These are phyloP conservation scores for Morbakka virulenta DNA, from an alignment of 30 jellyfish, hydroid and myxozoan species.

Conservation along the genomic window DNA sequence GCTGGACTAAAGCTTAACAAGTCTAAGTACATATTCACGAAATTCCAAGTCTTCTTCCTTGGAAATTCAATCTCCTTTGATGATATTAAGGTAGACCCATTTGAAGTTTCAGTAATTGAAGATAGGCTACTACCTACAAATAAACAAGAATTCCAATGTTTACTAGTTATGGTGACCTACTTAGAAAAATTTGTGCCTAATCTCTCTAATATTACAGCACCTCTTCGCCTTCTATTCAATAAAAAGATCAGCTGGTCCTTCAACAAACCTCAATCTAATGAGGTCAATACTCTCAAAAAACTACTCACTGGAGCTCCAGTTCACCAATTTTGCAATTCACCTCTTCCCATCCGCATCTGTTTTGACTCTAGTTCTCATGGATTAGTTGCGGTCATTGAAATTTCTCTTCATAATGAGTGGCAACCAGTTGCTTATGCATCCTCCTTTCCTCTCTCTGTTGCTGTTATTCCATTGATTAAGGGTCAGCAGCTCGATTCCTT, in stretches of 20 bases:
- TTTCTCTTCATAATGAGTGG: background rate
- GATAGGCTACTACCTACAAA: too few species aligned
- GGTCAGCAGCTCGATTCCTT: too few species aligned
- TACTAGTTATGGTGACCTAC: conserved; percentile 26
- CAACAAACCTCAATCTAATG: conserved; percentile 23
- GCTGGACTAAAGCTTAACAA: too few species aligned
- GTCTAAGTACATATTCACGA: too few species aligned
- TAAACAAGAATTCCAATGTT: too few species aligned
- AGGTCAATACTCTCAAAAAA: background rate
- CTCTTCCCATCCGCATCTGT: background rate
- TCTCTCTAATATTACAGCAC: conserved; percentile 30
- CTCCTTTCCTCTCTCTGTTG: too few species aligned
- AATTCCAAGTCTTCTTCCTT: too few species aligned
- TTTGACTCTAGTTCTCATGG: background rate
- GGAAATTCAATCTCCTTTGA: too few species aligned
- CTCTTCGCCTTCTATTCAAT: conserved; percentile 20
- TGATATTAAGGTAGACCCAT: too few species aligned
- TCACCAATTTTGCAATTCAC: background rate
- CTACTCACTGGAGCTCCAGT: background rate
- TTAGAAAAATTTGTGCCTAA: conserved; percentile 22
- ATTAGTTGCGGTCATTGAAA: background rate
- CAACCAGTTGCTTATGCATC: background rate
- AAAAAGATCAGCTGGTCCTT: conserved; percentile 4
- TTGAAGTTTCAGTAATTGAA: too few species aligned
- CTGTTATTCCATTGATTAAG: too few species aligned